Evolutionary conservation across 1,140 invertebrate genomes (phyloP).

Genomic region (Drosophila mojavensis): DNA sequence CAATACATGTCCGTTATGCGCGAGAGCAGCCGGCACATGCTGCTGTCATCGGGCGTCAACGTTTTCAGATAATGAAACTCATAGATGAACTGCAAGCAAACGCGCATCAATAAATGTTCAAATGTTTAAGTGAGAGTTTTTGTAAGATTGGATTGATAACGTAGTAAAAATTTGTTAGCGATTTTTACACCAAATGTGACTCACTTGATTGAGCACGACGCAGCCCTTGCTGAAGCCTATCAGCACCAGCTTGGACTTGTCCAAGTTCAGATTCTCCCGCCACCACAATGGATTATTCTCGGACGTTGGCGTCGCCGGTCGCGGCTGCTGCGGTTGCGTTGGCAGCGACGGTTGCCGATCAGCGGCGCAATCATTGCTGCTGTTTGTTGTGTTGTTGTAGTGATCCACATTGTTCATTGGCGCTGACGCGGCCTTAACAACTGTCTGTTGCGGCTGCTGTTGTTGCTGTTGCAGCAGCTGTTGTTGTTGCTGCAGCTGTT

Average conservation of each 20-base stretch:
- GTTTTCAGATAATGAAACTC: constrained; percentile 91
- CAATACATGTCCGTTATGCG: constrained; percentile 91
- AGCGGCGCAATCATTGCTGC: constrained; percentile 53
- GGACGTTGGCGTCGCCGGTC: constrained; percentile 28
- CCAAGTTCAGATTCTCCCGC: constrained; percentile 84
- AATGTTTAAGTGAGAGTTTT: neutral
- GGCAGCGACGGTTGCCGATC: constrained; percentile 29
- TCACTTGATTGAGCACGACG: constrained; percentile 93
- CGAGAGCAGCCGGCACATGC: constrained; percentile 86
- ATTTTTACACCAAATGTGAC: constrained; percentile 80
- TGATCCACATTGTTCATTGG: constrained; percentile 65
- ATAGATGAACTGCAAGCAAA: constrained; percentile 87
- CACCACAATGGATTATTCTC: constrained; percentile 84
- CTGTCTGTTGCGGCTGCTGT: constrained; percentile 22
- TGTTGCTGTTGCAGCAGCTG: constrained; percentile 38
- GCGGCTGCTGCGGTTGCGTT: constrained; percentile 41
- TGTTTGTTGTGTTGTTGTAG: constrained; percentile 61
- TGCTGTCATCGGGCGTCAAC: constrained; percentile 86
- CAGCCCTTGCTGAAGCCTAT: constrained; percentile 97
- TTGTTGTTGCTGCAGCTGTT: constrained; percentile 32
- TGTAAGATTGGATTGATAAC: neutral
- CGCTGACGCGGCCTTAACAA: constrained; percentile 20
- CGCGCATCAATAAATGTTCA: neutral
- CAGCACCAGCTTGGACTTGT: constrained; percentile 86
- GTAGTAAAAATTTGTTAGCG: constrained; percentile 43